Evolutionary conservation across 2,113 vertebrate genomes (phyloP).

Genomic region (Nesogale talazaci): DNA sequence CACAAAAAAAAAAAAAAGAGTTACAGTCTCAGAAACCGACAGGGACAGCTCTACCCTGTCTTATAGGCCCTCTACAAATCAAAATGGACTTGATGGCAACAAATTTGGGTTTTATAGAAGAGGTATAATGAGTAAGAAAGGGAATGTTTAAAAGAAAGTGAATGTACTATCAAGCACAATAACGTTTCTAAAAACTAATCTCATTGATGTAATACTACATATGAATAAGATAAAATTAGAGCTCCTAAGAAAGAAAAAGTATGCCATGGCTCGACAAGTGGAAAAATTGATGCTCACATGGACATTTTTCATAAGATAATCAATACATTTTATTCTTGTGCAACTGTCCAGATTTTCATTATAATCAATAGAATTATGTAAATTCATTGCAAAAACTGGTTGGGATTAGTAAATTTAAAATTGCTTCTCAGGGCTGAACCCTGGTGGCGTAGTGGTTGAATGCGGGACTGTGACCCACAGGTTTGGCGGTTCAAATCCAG

Average conservation of each 20-base stretch:
- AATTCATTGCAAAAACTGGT: slow-evolving; percentile 1
- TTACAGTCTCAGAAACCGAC: no score
- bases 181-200: slow-evolving; percentile 9
- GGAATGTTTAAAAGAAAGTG: background rate
- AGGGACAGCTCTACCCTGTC: no score
- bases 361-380: background rate
- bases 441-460: no score
- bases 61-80: no score
- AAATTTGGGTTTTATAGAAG: no score
- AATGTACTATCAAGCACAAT: background rate
- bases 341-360: slow-evolving; percentile 13
- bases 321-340: background rate
- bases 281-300: background rate
- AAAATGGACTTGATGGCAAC: no score
- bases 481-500: no score
- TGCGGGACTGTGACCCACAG: no score
- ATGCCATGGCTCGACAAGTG: background rate
- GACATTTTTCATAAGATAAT: background rate
- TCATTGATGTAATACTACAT: background rate
- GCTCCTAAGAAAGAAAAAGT: background rate
- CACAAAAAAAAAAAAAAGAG: no score
- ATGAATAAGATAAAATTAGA: background rate
- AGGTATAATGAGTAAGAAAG: background rate
- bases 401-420: slow-evolving; percentile 38
- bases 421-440: slow-evolving; percentile 1